Percentiles rank a stretch among this genome's conserved stretches.
Evolutionary conservation across 2,113 vertebrate genomes (phyloP).

Genomic region (Phrynosoma platyrhinos): DNA sequence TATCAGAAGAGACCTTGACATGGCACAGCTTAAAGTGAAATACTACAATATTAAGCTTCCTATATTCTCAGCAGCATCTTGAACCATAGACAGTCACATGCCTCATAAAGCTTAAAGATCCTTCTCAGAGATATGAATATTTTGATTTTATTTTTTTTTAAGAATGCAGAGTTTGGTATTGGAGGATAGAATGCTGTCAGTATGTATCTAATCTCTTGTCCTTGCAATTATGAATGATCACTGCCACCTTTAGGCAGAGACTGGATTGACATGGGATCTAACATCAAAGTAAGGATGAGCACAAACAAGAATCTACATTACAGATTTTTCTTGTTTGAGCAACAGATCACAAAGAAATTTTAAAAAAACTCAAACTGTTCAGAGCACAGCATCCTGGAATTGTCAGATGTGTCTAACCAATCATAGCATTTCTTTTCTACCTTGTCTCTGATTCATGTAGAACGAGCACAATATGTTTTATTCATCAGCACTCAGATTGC

Average conservation of each 20-base stretch:
- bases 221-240: slow-evolving; percentile 61
- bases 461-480: slow-evolving; percentile 46
- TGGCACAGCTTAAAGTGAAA: slow-evolving; percentile 22
- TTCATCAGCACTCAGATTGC: slow-evolving; percentile 39
- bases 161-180: slow-evolving; percentile 2
- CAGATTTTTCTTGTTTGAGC: slow-evolving; percentile 53
- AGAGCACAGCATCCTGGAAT: slow-evolving; percentile 45
- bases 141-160: slow-evolving; percentile 41
- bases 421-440: slow-evolving; percentile 53
- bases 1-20: slow-evolving; percentile 10
- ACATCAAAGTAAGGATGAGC: slow-evolving; percentile 34
- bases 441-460: slow-evolving; percentile 35
- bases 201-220: slow-evolving; percentile 26
- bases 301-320: slow-evolving; percentile 48
- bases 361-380: slow-evolving; percentile 25
- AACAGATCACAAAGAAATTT: slow-evolving; percentile 10
- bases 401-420: slow-evolving; percentile 39
- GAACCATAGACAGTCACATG: slow-evolving; percentile 38
- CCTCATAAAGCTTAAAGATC: slow-evolving; percentile 42
- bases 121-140: not conserved
- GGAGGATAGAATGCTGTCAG: not conserved
- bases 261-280: slow-evolving; percentile 29
- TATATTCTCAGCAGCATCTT: slow-evolving; percentile 27
- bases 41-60: slow-evolving; percentile 18
- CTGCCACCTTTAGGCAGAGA: slow-evolving; percentile 75